phyloP scores from a whole-genome alignment of 2,888 invertebrate genomes.

The Stegophylla sp. region DNA sequence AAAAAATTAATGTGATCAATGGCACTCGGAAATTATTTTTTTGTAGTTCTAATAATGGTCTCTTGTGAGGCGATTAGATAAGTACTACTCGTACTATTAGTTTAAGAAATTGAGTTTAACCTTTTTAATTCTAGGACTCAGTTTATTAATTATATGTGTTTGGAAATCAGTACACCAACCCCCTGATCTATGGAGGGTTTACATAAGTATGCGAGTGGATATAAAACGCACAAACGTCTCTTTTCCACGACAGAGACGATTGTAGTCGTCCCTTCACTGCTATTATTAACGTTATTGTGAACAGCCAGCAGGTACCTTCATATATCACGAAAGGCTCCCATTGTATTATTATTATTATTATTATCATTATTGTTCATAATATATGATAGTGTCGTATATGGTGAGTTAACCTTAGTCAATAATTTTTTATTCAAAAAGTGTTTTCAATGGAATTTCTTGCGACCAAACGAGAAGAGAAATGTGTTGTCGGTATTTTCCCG shows the following conservation, averaged over 20 bases:
- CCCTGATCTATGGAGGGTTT: too few species aligned
- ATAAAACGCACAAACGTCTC: not conserved
- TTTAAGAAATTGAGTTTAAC: too few species aligned
- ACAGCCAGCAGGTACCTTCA: not conserved
- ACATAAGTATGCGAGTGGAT: not conserved
- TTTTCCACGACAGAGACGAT: not conserved
- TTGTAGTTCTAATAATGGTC: too few species aligned
- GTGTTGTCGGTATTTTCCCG: slow-evolving; percentile 19
- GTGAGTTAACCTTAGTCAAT: slow-evolving; percentile 8
- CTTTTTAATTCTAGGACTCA: too few species aligned
- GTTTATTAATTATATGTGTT: too few species aligned
- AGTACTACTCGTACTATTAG: too few species aligned
- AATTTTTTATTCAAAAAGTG: slow-evolving; percentile 16
- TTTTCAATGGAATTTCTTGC: slow-evolving; percentile 24
- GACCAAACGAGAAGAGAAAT: not conserved
- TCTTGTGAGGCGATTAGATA: too few species aligned
- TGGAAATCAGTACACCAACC: too few species aligned
- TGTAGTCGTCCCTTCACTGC: slow-evolving; percentile 7
- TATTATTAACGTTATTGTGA: too few species aligned
- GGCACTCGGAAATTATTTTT: too few species aligned
- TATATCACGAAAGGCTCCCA: not conserved
- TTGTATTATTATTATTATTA: too few species aligned
- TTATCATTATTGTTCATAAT: not conserved
- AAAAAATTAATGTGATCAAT: too few species aligned
- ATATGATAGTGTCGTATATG: not conserved